Evolutionary conservation across 2,888 invertebrate genomes (phyloP), one percentile per base, ranked within the genome.

Genomic region (Perizoma flavofasciatum): DNA sequence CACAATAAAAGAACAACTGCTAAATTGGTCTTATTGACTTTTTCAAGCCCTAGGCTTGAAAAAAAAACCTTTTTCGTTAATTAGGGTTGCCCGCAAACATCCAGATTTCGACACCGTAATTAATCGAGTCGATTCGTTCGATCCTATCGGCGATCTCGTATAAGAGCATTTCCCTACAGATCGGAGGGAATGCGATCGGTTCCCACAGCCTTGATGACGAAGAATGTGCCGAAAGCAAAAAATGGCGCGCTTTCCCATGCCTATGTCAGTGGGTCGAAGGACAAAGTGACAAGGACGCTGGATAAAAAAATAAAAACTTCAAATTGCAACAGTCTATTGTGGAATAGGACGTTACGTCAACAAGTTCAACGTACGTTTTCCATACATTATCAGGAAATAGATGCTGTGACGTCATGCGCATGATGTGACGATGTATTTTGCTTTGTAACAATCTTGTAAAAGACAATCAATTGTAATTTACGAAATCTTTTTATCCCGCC

Each of bases 161-260:
- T 83, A 83, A 79, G 77, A 81, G 80, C 81, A 87, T 89, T 88
- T 88, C 87, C 87, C 86, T 87, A 77, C 73, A 71, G 72, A 71
- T 71, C 70, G 65, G 68, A 73, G 67, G 61, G 89, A 88, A 91
- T 90, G 86, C 82, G 76, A 89, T 88, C 84, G 88, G 89, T 90
- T 91, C 91, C 89, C 91, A 92, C 85, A 89, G 80, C 86, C 86
- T 86, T 86, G 88, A 79, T 73, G 80, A 75, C 71, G 70, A 83
- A 81, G 85, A 84, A 83, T 87, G 79, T 82, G 79, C 81, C 82
- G 80, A 80, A 76, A 74, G 79, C 88, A 91, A 91, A 91, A 91
- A 90, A 80, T 81, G 68, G 83, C 84, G 73, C 74, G 82, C 89
- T 91, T 88, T 91, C 91, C 88, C 90, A 91, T 87, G 87, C 80